These are phyloP conservation scores for Siniperca chuatsi DNA, from an alignment of 2,113 vertebrate species.

Conservation along the genomic window DNA sequence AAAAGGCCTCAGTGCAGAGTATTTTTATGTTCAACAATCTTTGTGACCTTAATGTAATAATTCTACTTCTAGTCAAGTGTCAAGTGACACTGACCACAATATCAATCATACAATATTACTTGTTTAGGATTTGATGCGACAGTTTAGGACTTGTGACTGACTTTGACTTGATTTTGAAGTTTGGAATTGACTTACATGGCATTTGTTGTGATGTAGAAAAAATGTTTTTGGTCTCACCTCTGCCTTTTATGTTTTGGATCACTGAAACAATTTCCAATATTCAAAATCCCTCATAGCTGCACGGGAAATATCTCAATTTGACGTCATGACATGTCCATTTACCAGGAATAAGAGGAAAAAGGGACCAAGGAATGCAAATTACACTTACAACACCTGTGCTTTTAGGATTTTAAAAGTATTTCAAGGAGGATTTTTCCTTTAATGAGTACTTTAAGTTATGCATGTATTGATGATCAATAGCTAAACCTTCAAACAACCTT, in stretches of 20 bases:
- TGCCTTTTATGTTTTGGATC: background rate
- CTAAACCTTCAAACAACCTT: slow-evolving; percentile 11
- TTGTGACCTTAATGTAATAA: background rate
- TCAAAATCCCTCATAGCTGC: background rate
- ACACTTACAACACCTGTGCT: background rate
- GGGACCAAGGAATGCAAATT: background rate
- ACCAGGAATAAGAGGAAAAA: background rate
- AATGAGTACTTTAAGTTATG: background rate
- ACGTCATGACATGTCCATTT: background rate
- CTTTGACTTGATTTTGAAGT: background rate
- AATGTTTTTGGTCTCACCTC: background rate
- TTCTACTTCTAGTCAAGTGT: background rate
- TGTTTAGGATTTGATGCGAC: background rate
- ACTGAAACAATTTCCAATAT: background rate
- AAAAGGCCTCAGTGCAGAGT: background rate
- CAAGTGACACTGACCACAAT: background rate
- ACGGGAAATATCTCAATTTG: background rate
- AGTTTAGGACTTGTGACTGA: background rate
- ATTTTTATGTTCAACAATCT: background rate
- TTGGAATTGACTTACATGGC: background rate
- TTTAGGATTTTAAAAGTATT: background rate
- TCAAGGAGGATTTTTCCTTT: background rate
- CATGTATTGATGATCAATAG: background rate
- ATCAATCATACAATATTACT: background rate
- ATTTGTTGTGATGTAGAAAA: background rate